These are phyloP conservation scores for Melanerpes aurifrons DNA, from an alignment of 2,113 vertebrate species.

Conservation along the genomic window DNA sequence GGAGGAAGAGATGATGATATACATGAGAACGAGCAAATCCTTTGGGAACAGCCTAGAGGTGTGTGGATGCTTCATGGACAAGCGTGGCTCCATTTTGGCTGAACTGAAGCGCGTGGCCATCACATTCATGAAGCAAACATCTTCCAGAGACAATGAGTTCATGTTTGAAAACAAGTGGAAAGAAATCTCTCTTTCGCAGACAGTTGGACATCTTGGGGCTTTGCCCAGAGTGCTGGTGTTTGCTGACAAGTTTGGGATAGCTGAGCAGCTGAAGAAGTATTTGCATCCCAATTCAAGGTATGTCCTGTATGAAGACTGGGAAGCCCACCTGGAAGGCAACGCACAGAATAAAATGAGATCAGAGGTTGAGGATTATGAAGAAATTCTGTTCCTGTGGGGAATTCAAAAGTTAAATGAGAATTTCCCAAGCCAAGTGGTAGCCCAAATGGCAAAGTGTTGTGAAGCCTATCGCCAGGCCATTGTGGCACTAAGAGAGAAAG, in stretches of 20 bases:
- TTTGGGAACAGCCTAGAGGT: conserved; percentile 78
- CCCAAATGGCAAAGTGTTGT: conserved; percentile 78
- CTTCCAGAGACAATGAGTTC: conserved; percentile 68
- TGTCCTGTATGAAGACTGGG: conserved; percentile 66
- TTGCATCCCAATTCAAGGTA: conserved; percentile 73
- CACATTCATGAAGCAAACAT: conserved; percentile 67
- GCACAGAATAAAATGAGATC: conserved; percentile 39
- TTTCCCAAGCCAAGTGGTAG: conserved; percentile 64
- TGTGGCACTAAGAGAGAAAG: conserved; percentile 73
- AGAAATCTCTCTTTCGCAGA: conserved; percentile 1
- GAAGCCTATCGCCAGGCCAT: conserved; percentile 82
- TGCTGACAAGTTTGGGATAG: conserved; percentile 82
- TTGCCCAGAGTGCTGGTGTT: conserved; percentile 81
- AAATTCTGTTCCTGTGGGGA: conserved; percentile 84
- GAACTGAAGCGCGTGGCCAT: conserved; percentile 81
- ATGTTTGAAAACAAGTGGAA: conserved; percentile 82
- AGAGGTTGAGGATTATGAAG: conserved; percentile 58
- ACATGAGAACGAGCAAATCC: conserved; percentile 77
- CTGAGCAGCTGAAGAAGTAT: conserved; percentile 74
- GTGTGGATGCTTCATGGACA: conserved; percentile 85
- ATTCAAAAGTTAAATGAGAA: conserved; percentile 77
- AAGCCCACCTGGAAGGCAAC: conserved; percentile 6
- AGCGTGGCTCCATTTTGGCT: conserved; percentile 76
- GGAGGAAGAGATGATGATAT: conserved; percentile 84
- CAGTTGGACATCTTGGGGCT: background rate